Evolutionary conservation across 2,113 vertebrate species (phyloP).

Genomic region (Zosterops pallidus): DNA sequence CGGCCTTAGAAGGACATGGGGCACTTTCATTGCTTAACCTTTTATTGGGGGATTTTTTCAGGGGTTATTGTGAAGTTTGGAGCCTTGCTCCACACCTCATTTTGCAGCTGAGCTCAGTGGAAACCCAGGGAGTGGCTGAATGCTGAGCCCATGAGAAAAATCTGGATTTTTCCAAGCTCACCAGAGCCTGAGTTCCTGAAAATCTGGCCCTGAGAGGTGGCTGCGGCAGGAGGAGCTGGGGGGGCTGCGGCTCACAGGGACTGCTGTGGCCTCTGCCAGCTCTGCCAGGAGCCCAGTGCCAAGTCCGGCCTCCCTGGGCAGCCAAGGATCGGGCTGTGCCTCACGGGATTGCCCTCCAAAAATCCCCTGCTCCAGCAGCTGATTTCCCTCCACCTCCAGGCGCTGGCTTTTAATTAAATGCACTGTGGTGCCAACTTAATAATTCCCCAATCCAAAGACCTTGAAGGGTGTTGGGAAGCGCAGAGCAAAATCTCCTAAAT

Average conservation of each 20-base stretch:
- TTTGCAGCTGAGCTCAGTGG: neutral
- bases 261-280: neutral
- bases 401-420: neutral
- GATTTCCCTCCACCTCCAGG: neutral
- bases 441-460: neutral
- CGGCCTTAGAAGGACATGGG: neutral
- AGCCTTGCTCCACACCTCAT: fast-evolving
- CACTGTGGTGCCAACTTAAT: neutral
- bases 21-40: neutral
- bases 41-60: neutral
- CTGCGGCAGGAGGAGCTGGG: neutral
- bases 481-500: neutral
- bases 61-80: neutral
- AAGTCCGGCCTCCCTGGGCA: neutral
- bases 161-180: neutral
- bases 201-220: neutral
- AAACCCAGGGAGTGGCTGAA: neutral
- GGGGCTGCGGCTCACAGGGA: neutral
- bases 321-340: neutral
- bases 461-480: neutral
- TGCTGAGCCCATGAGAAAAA: neutral
- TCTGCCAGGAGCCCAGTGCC: neutral
- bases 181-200: neutral
- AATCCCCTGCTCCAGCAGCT: neutral
- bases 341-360: neutral